Evolutionary conservation across 1,140 invertebrate genomes (phyloP), one percentile per base, ranked within the genome.

Genomic region (Papilio xuthus): DNA sequence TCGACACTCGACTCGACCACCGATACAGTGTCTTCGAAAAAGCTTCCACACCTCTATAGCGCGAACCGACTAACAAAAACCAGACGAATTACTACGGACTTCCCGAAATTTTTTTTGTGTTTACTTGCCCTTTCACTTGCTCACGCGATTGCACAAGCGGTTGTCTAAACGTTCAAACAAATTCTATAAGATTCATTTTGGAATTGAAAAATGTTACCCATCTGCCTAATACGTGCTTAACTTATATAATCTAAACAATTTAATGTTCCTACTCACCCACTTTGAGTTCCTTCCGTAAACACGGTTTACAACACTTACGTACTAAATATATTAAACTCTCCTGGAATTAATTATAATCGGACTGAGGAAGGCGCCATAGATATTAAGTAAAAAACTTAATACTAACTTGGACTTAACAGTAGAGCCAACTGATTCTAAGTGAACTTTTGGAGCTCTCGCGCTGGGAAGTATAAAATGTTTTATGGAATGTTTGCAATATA

Each of bases 11-110:
- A 84, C 84, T 80, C 79, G 72, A 77, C 78, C 75, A 44, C 80
- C 84, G 85, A 86, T 85, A 86, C 82, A 85, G 79, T 83, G 81
- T 86, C 85, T 87, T 87, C 83, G 84, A 88, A 88, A 87, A 87
- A 84, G 84, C 83, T 83, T 82, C 77, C 79, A 79, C 79, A 79
- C 81, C 81, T 82, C 79, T 78, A 72, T 63, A 70, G 79, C 63
- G 73, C 79, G 69, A 42, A 60, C 72, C 42, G 37, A 26, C 32
- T 53, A 41, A 67, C 74, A 76, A 79, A 79, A 75, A 79, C 37
- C 67, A 76, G 75, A 77, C 53, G 32, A 72, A 71, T 60, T 79
- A 79, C 26, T 79, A 79, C n/a, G 23, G 67, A 50, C 78, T 81
- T 79, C 80, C 80, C 74, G 73, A 80, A 78, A 56, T 12, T n/a